Percentiles rank a stretch among this genome's conserved stretches.
These are phyloP conservation scores for Zhuqinia jingwanae DNA, from an alignment of 2,888 invertebrate species.

Conservation along the genomic window DNA sequence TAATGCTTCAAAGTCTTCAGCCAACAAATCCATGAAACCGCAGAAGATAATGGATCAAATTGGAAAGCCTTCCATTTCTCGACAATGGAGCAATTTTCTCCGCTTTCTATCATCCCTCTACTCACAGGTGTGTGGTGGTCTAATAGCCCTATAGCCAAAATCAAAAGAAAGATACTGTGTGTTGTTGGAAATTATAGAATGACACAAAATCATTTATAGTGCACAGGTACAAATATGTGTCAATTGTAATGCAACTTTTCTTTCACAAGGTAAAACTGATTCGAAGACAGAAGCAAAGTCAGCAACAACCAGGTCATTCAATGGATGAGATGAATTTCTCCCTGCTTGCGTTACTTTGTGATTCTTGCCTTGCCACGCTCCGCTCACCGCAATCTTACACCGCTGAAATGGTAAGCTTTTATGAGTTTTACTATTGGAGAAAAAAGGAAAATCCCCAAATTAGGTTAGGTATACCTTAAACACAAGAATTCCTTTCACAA, in stretches of 20 bases:
- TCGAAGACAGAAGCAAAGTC: constrained; percentile 72
- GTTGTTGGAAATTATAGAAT: neutral
- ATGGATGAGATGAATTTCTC: constrained; percentile 85
- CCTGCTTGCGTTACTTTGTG: constrained; percentile 90
- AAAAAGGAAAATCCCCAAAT: too few species aligned
- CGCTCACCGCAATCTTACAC: constrained; percentile 82
- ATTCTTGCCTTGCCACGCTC: constrained; percentile 94
- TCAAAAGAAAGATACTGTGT: neutral
- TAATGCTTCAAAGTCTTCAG: constrained; percentile 26
- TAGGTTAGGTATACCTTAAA: too few species aligned
- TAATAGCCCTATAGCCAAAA: neutral
- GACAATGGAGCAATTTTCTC: constrained; percentile 76
- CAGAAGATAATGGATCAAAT: constrained; percentile 40
- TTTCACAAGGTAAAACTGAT: constrained; percentile 75
- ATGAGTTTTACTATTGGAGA: too few species aligned
- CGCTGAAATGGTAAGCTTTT: constrained; percentile 74
- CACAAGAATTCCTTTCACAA: too few species aligned
- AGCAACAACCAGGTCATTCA: constrained; percentile 82
- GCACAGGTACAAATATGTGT: too few species aligned
- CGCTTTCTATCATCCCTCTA: constrained; percentile 77
- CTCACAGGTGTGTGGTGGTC: constrained; percentile 57
- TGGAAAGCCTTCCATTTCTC: constrained; percentile 49
- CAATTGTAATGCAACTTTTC: neutral
- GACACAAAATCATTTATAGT: too few species aligned
- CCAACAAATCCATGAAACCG: constrained; percentile 37